Conservation (phyloP, 1,140 invertebrate species). For the Camponotus floridanus region DNA sequence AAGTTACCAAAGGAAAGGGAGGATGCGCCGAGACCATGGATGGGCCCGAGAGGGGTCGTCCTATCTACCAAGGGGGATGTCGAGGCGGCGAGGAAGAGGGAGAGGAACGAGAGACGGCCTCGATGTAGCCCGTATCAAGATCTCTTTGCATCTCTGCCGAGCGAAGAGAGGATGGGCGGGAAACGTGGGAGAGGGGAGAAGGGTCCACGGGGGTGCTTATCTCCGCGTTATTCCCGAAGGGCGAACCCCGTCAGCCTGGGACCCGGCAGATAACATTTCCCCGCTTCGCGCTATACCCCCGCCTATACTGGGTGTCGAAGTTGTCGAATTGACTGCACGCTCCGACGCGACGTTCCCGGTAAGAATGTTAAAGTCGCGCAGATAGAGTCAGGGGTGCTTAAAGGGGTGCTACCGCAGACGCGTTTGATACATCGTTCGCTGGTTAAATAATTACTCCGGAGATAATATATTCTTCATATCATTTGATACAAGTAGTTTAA, state of each 20-base stretch:
- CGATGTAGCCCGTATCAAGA: conserved; percentile 84
- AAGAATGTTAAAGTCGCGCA: conserved; percentile 58
- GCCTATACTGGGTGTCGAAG: conserved; percentile 82
- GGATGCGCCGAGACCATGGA: conserved; percentile 63
- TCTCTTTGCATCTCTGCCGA: conserved; percentile 84
- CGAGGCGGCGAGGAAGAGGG: conserved; percentile 60
- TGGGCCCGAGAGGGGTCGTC: conserved; percentile 65
- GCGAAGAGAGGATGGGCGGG: conserved; percentile 69
- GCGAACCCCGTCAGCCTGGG: conserved; percentile 84
- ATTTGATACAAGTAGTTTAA: not conserved
- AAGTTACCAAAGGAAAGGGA: conserved; percentile 73
- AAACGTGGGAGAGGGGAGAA: conserved; percentile 38
- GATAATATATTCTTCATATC: not conserved
- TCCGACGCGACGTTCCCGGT: conserved; percentile 47
- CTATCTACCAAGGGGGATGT: conserved; percentile 62
- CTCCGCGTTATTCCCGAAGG: conserved; percentile 85
- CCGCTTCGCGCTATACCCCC: conserved; percentile 66
- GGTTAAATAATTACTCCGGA: not conserved
- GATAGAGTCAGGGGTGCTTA: conserved; percentile 18
- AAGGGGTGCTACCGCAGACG: conserved; percentile 40
- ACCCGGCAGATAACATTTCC: conserved; percentile 83
- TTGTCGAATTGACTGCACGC: conserved; percentile 77
- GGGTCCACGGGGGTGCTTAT: conserved; percentile 81
- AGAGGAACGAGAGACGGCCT: conserved; percentile 59
- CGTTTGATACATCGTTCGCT: not conserved